phyloP scores from a whole-genome alignment of 2,888 invertebrate genomes.

The Lochmaea capreae region DNA sequence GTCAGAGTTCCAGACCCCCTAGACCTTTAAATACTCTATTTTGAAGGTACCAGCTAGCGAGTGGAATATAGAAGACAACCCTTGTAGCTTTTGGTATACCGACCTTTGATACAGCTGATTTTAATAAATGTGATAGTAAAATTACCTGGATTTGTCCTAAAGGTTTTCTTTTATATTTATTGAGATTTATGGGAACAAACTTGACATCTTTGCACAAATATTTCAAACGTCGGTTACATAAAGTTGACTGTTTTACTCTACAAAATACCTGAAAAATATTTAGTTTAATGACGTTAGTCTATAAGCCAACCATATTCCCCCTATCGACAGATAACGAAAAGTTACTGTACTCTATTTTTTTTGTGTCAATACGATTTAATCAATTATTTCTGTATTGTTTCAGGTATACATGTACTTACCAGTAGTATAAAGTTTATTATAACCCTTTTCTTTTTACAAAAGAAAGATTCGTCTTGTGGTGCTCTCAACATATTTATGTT shows the following conservation, averaged over 20 bases:
- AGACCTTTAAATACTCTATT: too few relatives aligned
- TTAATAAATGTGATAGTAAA: background rate
- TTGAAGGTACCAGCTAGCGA: too few relatives aligned
- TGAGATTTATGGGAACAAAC: background rate
- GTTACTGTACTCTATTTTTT: too few relatives aligned
- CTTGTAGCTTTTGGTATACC: too few relatives aligned
- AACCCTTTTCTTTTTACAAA: background rate
- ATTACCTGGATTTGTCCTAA: constrained; percentile 15
- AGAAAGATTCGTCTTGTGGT: background rate
- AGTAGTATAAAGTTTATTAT: background rate
- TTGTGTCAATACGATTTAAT: too few relatives aligned
- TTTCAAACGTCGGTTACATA: background rate
- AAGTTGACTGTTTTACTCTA: background rate
- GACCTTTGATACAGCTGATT: background rate
- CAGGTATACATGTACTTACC: background rate
- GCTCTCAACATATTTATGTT: background rate
- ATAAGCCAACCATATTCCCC: background rate
- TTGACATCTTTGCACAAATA: constrained; percentile 2
- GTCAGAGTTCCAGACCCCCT: too few relatives aligned
- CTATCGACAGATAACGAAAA: too few relatives aligned
- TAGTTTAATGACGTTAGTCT: background rate
- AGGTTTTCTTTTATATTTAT: background rate
- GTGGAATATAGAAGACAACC: too few relatives aligned
- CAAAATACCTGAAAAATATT: background rate
- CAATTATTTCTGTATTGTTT: too few relatives aligned